Evolutionary conservation across 23 tunicate genomes (phyloP).

Genomic region (Clavelina lepadiformis): DNA sequence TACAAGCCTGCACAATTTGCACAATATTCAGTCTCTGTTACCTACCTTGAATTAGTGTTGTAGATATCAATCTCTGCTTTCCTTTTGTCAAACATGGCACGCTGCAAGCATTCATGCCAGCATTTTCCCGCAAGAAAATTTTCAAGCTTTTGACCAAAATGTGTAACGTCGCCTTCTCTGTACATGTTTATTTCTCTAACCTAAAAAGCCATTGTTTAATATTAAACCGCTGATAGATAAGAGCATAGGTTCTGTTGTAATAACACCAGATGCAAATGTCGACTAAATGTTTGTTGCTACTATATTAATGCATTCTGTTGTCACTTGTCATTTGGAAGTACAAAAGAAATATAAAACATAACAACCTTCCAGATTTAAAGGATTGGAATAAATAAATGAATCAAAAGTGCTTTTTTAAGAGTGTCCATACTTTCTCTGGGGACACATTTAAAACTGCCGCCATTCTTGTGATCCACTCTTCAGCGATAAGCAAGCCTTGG

Average conservation of each 20-base stretch:
- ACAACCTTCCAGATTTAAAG: too few species aligned
- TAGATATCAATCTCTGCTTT: constrained; percentile 34
- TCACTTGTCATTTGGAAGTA: too few species aligned
- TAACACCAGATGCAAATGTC: too few species aligned
- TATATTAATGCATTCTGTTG: too few species aligned
- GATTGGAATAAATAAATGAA: too few species aligned
- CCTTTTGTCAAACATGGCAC: constrained; percentile 17
- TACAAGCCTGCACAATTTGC: too few species aligned
- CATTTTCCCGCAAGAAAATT: constrained; percentile 24
- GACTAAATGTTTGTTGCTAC: too few species aligned
- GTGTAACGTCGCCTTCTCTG: constrained; percentile 56
- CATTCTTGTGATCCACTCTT: constrained; percentile 36
- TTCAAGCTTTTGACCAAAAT: constrained; percentile 26
- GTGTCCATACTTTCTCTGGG: constrained; percentile 64
- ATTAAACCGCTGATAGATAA: too few species aligned
- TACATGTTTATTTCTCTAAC: constrained; percentile 57
- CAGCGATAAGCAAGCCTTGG: constrained; percentile 57
- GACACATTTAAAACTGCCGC: constrained; percentile 33
- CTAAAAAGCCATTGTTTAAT: too few species aligned
- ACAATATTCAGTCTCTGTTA: too few species aligned
- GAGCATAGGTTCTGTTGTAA: too few species aligned
- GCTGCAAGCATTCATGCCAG: constrained; percentile 55
- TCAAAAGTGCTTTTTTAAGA: background rate
- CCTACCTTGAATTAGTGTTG: constrained; percentile 51
- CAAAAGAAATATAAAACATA: too few species aligned